Evolutionary conservation across 2,797 vertebrate species (phyloP).

Genomic region (Botia kubotai): DNA sequence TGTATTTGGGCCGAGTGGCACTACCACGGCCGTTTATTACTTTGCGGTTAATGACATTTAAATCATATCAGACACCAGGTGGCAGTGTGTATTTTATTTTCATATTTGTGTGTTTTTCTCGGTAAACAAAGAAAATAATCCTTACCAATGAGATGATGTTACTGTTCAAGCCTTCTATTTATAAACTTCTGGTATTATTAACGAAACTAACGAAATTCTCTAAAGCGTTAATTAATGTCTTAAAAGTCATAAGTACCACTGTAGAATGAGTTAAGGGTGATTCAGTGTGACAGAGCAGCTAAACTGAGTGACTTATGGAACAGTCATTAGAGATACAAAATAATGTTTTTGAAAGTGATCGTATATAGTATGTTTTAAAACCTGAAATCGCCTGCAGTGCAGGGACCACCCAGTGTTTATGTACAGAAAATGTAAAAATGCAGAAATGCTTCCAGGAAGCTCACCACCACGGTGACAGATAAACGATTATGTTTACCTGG

Average conservation of each 20-base stretch:
- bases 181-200: neutral
- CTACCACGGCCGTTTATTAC: neutral
- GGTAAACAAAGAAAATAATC: slow-evolving; percentile 24
- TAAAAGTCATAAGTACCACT: neutral
- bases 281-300: slow-evolving; percentile 1
- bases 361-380: too few relatives aligned
- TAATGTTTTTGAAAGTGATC: too few relatives aligned
- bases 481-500: too few relatives aligned
- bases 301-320: neutral
- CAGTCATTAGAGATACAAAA: too few relatives aligned
- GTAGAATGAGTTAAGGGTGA: slow-evolving; percentile 2
- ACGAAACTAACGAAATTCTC: too few relatives aligned
- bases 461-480: too few relatives aligned
- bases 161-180: neutral
- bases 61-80: slow-evolving; percentile 29
- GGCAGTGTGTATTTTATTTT: slow-evolving; percentile 31
- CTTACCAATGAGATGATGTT: slow-evolving; percentile 14
- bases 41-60: neutral
- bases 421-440: too few relatives aligned
- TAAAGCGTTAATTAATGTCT: too few relatives aligned
- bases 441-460: too few relatives aligned
- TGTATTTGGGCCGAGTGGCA: neutral
- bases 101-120: neutral
- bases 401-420: too few relatives aligned
- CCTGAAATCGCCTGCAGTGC: too few relatives aligned